Evolutionary conservation across 2,797 vertebrate species (phyloP).

Genomic region (Xenops minutus): DNA sequence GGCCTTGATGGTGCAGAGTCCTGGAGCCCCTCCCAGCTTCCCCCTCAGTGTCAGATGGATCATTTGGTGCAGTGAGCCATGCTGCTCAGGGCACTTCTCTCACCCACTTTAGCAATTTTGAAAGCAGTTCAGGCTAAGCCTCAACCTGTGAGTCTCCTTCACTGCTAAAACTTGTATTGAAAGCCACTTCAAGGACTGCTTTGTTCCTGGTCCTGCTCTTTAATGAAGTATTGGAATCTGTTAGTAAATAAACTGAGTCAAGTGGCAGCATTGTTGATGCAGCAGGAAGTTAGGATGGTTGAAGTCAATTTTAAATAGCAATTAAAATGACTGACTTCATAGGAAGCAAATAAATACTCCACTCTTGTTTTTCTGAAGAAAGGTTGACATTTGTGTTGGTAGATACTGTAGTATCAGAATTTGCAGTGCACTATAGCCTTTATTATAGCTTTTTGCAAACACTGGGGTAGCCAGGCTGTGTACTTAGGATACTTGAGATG

Average conservation of each 20-base stretch:
- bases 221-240: slow-evolving; percentile 66
- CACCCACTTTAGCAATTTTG: neutral
- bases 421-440: neutral
- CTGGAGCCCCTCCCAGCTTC: neutral
- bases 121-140: neutral
- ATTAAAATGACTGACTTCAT: slow-evolving; percentile 32
- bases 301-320: slow-evolving; percentile 23
- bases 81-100: slow-evolving; percentile 11
- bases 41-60: rapidly evolving
- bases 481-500: neutral
- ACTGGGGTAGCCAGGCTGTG: neutral
- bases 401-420: neutral
- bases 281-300: slow-evolving; percentile 34
- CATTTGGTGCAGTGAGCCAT: neutral
- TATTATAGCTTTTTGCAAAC: neutral
- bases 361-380: neutral
- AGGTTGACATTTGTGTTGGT: neutral
- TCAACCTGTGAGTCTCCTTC: slow-evolving; percentile 34
- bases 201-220: slow-evolving; percentile 59
- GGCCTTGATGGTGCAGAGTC: neutral
- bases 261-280: slow-evolving; percentile 32
- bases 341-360: neutral
- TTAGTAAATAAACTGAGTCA: slow-evolving; percentile 69
- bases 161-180: slow-evolving; percentile 35
- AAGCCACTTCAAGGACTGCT: slow-evolving; percentile 66